Conservation (phyloP, 2,797 vertebrate species). For the Xenopus petersii region DNA sequence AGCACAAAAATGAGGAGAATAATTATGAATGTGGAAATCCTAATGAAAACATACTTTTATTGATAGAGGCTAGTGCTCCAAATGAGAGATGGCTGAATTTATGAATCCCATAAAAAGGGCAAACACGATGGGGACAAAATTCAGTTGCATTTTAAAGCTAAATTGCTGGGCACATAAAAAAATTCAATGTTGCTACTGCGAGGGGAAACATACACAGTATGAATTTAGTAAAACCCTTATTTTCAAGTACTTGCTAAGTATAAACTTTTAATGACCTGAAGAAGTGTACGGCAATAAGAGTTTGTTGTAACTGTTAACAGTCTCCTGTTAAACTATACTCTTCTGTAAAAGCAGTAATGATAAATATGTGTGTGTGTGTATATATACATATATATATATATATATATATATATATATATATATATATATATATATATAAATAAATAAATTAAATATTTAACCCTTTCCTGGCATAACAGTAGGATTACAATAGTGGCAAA, state of each 20-base stretch:
- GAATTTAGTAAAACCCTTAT: conserved; percentile 60
- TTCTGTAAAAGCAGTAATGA: too few relatives aligned
- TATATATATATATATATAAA: too few relatives aligned
- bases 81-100: conserved; percentile 69
- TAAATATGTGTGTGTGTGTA: too few relatives aligned
- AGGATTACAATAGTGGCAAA: too few relatives aligned
- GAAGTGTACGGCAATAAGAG: conserved; percentile 61
- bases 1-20: conserved; percentile 71
- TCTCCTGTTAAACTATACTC: conserved; percentile 30
- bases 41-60: conserved; percentile 73
- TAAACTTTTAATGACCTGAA: conserved; percentile 64
- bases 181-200: conserved; percentile 57
- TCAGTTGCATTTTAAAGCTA: conserved; percentile 60
- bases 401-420: too few relatives aligned
- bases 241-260: conserved; percentile 54
- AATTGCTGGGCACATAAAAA: conserved; percentile 57
- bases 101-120: conserved; percentile 62
- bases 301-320: conserved; percentile 53
- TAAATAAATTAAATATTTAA: too few relatives aligned
- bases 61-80: conserved; percentile 67
- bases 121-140: conserved; percentile 60
- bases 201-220: conserved; percentile 60
- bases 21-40: conserved; percentile 78
- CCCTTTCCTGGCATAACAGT: too few relatives aligned
- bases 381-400: too few relatives aligned